These are phyloP conservation scores for Rhagonycha lutea DNA, from an alignment of 2,888 invertebrate species.

Conservation along the genomic window DNA sequence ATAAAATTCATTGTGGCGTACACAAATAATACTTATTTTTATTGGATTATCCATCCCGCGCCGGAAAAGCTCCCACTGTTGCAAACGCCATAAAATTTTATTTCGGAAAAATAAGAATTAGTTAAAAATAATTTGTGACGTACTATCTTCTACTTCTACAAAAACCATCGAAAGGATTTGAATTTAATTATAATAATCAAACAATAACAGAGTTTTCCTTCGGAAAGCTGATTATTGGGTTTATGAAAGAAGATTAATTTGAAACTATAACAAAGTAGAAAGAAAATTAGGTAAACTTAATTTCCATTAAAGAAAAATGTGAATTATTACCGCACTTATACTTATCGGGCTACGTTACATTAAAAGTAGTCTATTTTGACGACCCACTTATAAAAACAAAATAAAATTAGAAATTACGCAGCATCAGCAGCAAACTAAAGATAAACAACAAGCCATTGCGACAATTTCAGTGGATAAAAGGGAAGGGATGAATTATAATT, in stretches of 20 bases:
- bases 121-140: neutral
- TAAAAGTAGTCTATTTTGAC: too few relatives aligned
- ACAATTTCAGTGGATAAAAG: too few relatives aligned
- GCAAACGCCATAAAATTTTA: neutral
- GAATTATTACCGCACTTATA: too few relatives aligned
- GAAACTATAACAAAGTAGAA: neutral
- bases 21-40: neutral
- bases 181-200: neutral
- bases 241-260: neutral
- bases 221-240: neutral
- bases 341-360: too few relatives aligned
- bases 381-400: too few relatives aligned
- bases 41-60: neutral
- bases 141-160: neutral
- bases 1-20: neutral
- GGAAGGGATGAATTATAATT: too few relatives aligned
- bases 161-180: neutral
- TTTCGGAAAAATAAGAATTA: neutral
- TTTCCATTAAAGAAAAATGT: neutral
- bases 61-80: neutral
- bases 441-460: too few relatives aligned
- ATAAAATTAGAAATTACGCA: too few relatives aligned
- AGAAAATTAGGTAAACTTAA: neutral
- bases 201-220: neutral
- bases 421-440: too few relatives aligned